Conservation (phyloP, 2,113 vertebrate genomes). For the Madoqua kirkii region DNA sequence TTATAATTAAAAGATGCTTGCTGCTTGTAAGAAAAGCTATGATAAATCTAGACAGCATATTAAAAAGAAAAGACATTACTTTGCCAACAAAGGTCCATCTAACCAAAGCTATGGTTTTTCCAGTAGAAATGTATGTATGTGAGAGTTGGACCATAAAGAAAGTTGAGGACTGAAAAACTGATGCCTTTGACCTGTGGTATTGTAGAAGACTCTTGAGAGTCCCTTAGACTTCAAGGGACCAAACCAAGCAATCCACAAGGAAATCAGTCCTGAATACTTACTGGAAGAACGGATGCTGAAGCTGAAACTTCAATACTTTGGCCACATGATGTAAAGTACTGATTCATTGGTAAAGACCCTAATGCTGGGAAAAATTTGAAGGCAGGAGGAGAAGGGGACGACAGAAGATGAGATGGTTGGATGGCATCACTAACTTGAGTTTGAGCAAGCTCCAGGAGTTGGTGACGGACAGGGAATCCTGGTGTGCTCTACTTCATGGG, state of each 20-base stretch:
- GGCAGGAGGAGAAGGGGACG: not conserved
- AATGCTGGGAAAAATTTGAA: not conserved
- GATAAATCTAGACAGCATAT: not conserved
- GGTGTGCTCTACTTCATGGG: not conserved
- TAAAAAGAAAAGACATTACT: not conserved
- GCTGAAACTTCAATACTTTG: not conserved
- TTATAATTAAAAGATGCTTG: not conserved
- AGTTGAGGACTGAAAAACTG: not conserved
- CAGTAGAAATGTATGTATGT: not conserved
- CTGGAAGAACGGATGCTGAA: not conserved
- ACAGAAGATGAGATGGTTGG: not conserved
- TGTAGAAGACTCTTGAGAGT: not conserved
- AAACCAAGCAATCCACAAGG: not conserved
- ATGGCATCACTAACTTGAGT: not conserved
- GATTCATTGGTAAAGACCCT: not conserved
- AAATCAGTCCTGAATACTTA: not conserved
- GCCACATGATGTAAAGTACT: not conserved
- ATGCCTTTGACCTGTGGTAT: not conserved
- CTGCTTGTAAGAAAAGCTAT: not conserved
- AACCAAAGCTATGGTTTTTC: not conserved
- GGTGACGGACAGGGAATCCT: not conserved
- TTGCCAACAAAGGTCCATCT: not conserved
- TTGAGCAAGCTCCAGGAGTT: not conserved
- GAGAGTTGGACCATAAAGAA: not conserved
- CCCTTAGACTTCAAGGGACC: not conserved